A percentile compares a stretch with the other conserved stretches of the same genome.
These are phyloP conservation scores for Muscicapa adusta DNA, from an alignment of 2,113 vertebrate genomes.

Conservation along the genomic window DNA sequence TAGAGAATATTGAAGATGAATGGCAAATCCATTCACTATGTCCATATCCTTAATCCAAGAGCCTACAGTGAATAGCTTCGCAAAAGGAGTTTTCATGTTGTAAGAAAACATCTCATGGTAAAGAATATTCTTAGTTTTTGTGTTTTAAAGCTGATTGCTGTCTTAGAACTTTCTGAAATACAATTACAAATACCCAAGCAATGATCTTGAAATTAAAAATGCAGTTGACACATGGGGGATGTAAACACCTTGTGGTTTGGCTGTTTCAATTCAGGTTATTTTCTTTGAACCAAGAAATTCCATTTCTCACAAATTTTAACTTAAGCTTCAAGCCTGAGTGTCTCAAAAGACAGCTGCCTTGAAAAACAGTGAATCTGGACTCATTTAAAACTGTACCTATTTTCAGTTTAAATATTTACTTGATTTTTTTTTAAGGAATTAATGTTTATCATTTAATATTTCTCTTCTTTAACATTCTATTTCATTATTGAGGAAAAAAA, in stretches of 20 bases:
- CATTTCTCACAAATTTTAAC: neutral
- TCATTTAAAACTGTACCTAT: neutral
- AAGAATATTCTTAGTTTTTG: neutral
- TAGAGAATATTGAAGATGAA: neutral
- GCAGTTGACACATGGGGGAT: neutral
- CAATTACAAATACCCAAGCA: neutral
- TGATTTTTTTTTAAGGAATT: neutral
- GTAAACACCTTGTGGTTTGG: neutral
- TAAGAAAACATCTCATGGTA: neutral
- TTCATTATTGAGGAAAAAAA: neutral
- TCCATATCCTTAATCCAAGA: neutral
- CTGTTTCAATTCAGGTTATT: neutral
- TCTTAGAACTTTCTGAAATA: neutral
- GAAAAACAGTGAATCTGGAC: neutral
- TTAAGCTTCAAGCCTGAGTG: neutral
- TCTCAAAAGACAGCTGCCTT: neutral
- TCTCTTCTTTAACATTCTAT: neutral
- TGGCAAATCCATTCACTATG: neutral
- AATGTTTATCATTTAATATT: neutral
- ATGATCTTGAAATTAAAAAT: neutral
- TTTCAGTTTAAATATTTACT: neutral
- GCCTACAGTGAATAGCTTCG: neutral
- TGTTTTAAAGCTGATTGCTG: neutral
- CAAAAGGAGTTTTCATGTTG: neutral
- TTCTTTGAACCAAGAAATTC: neutral